Evolutionary conservation across 2,888 invertebrate species (phyloP), one percentile per base, ranked within the genome.

Genomic region (Stomorhina lunata): DNA sequence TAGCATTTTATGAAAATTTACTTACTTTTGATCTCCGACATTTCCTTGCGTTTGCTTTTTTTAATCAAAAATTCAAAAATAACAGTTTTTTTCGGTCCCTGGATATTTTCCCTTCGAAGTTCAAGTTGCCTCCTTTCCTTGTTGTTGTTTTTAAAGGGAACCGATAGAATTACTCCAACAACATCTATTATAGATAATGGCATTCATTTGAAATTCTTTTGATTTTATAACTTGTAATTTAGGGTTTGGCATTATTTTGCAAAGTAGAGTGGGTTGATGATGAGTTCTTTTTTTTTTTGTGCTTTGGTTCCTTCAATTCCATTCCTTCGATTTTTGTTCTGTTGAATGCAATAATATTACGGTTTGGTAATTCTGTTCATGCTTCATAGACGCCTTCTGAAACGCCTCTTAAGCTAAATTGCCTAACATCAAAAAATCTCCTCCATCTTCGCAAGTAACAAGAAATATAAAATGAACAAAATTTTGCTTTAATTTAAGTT

Each of bases 311-410:
- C 68, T 45, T 55, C 32, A 59, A n/a, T n/a, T n/a, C n/a, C n/a
- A n/a, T n/a, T 57, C 63, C 50, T 68, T 73, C 71, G 63, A 63
- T 82, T 65, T 85, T 86, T 85, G 84, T 65, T 85, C 86, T 85
- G 84, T 84, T 87, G 86, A 84, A 86, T 85, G 88, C 88, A 90
- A 90, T 90, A 90, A 88, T 90, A n/a, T n/a, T n/a, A 90, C 88
- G 89, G 88, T 88, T 88, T 88, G 86, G 88, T 90, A 88, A 89
- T 89, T 90, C n/a, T n/a, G n/a, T 90, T 89, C 88, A 88, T 89
- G 89, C 85, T 86, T 87, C 87, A 87, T 87, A 85, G 86, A 87
- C 88, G 88, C 87, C 88, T 87, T 85, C 87, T 86, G 84, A 81
- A 84, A 84, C 85, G 86, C 86, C 85, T 81, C 83, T 84, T 83